Base-by-base conservation (phyloP, 2,888 invertebrate species). In the Tenthredo amoena region DNA sequence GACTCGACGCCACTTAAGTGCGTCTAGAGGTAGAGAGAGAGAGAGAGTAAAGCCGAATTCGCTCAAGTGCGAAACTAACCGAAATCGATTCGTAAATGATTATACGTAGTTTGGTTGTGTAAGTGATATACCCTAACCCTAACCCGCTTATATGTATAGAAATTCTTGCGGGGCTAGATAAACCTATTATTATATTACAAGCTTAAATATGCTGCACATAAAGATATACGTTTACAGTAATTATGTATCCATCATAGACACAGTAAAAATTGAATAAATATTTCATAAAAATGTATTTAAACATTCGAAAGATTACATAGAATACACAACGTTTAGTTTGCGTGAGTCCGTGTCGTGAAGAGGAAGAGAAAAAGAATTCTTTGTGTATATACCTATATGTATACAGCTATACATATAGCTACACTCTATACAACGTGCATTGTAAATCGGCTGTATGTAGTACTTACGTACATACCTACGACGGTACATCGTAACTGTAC, bases 1-100 rank as follows among this genome's bases (percentile, higher is more conserved):
- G 81, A 26, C 81, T 40, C 81, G 81, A 81, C 81, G 81, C 81
- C 81, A 81, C 81, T 81, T 81, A 81, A 81, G 62, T 81, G 62
- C 81, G 81, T 81, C 81, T 81, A 40, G 37, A 81, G 34, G 31
- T 50, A 37, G 58, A 58, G 34, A 21, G 21, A n/a, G 31, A n/a
- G 18, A 15, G 34, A 15, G 26, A 34, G 71, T 9, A 31, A 47
- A 12, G 50, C 77, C 77, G 77, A 50, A 77, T 77, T 77, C 77
- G 21, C 47, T 55, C 55, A 77, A 77, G 77, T 55, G 77, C 55
- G 55, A 77, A 77, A 77, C 40, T 50, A 77, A 77, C 77, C 18
- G 50, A 77, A 77, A 77, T 77, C 77, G 77, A 77, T 77, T 77
- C 50, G 34, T 55, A 77, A 77, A 74, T 43, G 40, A 43, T 74